phyloP scores from a whole-genome alignment of 2,888 invertebrate species.

The Tridacna crocea region DNA sequence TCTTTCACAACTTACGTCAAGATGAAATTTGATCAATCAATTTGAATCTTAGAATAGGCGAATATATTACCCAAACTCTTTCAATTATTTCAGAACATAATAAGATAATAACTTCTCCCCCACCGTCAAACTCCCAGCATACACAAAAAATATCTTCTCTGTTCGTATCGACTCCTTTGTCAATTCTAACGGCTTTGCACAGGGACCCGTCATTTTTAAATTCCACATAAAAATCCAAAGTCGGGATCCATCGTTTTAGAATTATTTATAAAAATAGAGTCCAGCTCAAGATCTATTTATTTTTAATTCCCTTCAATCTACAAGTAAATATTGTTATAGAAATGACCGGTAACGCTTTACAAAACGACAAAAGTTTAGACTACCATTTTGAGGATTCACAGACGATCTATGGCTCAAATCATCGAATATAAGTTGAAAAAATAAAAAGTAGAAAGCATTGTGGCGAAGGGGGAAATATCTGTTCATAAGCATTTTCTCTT shows the following conservation, averaged over 20 bases:
- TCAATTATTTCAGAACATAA: too few relatives aligned
- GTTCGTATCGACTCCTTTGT: too few relatives aligned
- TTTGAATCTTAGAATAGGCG: too few relatives aligned
- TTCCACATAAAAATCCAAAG: too few relatives aligned
- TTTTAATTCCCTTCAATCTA: conserved; percentile 11
- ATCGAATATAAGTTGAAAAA: not conserved
- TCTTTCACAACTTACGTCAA: too few relatives aligned
- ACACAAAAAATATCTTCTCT: too few relatives aligned
- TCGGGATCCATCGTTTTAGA: not conserved
- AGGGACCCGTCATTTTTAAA: too few relatives aligned
- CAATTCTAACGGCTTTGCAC: too few relatives aligned
- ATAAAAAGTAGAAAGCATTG: not conserved
- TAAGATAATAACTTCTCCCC: too few relatives aligned
- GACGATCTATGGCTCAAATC: not conserved
- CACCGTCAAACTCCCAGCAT: too few relatives aligned
- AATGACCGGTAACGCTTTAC: not conserved
- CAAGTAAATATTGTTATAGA: conserved; percentile 11
- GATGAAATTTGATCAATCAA: too few relatives aligned
- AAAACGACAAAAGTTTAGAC: not conserved
- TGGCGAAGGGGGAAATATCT: not conserved
- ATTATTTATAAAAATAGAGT: conserved; percentile 8
- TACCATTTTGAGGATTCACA: not conserved
- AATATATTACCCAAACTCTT: too few relatives aligned
- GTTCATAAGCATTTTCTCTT: not conserved
- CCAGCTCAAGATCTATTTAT: conserved; percentile 7